Base-by-base conservation (phyloP, 2,888 invertebrate species). In the Polietes domitor region DNA sequence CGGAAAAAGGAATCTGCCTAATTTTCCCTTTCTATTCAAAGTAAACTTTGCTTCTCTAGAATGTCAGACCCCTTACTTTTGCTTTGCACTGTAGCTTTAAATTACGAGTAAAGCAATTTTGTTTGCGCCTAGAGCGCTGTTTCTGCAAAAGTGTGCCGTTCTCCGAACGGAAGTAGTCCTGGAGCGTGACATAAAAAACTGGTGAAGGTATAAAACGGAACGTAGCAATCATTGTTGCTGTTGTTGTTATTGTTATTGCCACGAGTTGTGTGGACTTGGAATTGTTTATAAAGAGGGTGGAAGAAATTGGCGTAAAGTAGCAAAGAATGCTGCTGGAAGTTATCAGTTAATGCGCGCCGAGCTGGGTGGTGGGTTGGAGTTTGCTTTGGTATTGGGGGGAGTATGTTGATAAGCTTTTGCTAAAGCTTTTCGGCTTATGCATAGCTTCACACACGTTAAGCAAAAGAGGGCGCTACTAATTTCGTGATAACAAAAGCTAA, bases 361-460 rank as follows among this genome's bases (percentile, higher is more conserved):
- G 32, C 5, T 47, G 47, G n/a, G 15, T n/a, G n/a, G n/a, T 12
- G 26, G 26, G 55, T n/a, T n/a, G 53, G 53, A 53, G 19, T 53
- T n/a, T 32, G 17, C 63, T 26, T 37, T 63, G 32, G 17, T 37
- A 63, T 63, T 61, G 10, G n/a, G n/a, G n/a, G n/a, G 50, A 65
- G 19, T 17, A 61, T 43, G 68, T 68, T 43, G 21, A 63, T 24
- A 83, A 83, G 80, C 83, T 83, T 78, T 75, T 55, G 7, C 21
- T 37, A 74, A 80, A 80, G 83, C 83, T 83, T 74, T 63, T 71
- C 41, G 2, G n/a, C 5, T 32, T 37, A n/a, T 43, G 37, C 37
- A n/a, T 37, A 37, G 7, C 12, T 9, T 26, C 7, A 3, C 15
- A 28, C 15, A 9, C 24, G 37, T 15, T 79, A 70, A 15, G n/a